Conservation (phyloP, 2,113 vertebrate genomes). For the Capra hircus region DNA sequence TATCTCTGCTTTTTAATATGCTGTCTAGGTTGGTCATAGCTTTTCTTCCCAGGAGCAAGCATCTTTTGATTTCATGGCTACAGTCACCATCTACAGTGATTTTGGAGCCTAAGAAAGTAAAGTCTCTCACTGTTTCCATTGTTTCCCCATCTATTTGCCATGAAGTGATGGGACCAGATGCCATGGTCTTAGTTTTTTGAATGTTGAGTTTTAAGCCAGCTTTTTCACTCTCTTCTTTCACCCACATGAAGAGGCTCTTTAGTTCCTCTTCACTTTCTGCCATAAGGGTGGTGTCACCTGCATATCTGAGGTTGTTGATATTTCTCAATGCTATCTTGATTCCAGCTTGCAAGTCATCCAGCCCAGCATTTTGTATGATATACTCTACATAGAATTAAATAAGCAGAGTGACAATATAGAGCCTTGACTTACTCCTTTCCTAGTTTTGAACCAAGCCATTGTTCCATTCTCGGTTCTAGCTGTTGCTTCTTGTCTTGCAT, state of each 20-base stretch:
- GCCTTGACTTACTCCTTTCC: not conserved
- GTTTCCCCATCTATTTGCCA: not conserved
- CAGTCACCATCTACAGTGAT: not conserved
- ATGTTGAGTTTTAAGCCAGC: not conserved
- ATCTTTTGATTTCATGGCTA: not conserved
- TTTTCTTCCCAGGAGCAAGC: not conserved
- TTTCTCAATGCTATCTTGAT: not conserved
- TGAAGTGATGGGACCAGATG: not conserved
- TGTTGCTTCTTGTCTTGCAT: not conserved
- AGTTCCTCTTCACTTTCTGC: fast-evolving
- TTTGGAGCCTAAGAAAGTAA: not conserved
- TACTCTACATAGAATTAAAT: not conserved
- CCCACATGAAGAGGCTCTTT: not conserved
- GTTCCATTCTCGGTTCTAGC: not conserved
- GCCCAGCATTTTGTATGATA: not conserved
- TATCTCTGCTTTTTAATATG: not conserved
- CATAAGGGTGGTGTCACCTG: not conserved
- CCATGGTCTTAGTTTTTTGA: not conserved
- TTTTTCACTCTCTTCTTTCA: not conserved
- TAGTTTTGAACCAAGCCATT: not conserved
- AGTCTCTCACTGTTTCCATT: not conserved
- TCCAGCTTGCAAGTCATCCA: not conserved
- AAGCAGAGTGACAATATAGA: not conserved
- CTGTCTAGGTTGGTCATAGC: not conserved
- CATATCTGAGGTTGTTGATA: not conserved